Conservation (phyloP, 2,888 invertebrate genomes). For the Miltochrista miniata region DNA sequence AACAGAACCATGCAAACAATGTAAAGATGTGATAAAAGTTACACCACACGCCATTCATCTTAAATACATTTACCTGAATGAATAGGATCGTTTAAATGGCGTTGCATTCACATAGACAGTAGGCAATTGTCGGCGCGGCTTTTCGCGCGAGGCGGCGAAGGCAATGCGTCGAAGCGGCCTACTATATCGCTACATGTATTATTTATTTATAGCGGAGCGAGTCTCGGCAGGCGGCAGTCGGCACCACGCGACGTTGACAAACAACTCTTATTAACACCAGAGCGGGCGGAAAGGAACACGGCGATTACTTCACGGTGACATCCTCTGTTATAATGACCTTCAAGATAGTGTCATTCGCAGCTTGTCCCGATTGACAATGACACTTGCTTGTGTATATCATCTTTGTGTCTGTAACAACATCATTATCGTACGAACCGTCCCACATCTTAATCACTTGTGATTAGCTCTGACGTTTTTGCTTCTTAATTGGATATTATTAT, state of each 20-base stretch:
- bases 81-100: slow-evolving; percentile 39
- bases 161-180: slow-evolving; percentile 45
- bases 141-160: slow-evolving; percentile 44
- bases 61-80: slow-evolving; percentile 46
- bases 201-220: slow-evolving; percentile 68
- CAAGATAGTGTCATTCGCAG: slow-evolving; percentile 40
- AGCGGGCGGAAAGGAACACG: slow-evolving; percentile 49
- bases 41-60: slow-evolving; percentile 49
- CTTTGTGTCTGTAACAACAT: slow-evolving; percentile 8
- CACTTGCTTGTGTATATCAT: slow-evolving; percentile 26
- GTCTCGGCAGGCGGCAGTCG: slow-evolving; percentile 47
- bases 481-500: neutral
- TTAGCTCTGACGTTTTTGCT: neutral
- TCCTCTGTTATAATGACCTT: slow-evolving; percentile 53
- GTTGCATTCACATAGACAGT: slow-evolving; percentile 56
- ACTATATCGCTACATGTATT: slow-evolving; percentile 43
- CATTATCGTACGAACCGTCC: neutral
- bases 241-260: slow-evolving; percentile 70
- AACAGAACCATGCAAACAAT: slow-evolving; percentile 5
- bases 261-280: slow-evolving; percentile 64
- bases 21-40: slow-evolving; percentile 26
- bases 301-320: slow-evolving; percentile 51
- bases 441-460: neutral
- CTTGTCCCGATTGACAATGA: slow-evolving; percentile 39
- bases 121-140: slow-evolving; percentile 50